A percentile compares a stretch with the other conserved stretches of the same genome.
Conservation (phyloP, 2,888 invertebrate species). For the Sarcophaga rosellei region DNA sequence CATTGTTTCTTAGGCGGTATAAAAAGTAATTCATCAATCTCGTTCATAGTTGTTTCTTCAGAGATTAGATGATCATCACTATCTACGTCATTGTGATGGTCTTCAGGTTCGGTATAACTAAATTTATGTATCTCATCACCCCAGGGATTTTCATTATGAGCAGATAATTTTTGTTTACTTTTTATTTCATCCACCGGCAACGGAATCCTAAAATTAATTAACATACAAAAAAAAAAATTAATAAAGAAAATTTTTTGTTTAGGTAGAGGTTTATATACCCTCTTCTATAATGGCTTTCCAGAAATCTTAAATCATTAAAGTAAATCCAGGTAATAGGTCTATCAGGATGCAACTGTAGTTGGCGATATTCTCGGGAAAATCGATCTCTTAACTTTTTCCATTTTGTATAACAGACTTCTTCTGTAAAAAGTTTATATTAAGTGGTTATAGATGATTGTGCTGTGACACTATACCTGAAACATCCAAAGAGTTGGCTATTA, state of each 20-base stretch:
- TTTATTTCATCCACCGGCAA: slow-evolving; percentile 65
- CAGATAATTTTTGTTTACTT: slow-evolving; percentile 44
- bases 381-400: slow-evolving; percentile 78
- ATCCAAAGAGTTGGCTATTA: slow-evolving; percentile 73
- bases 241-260: not conserved
- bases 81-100: slow-evolving; percentile 45
- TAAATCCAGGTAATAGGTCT: slow-evolving; percentile 75
- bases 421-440: slow-evolving; percentile 60
- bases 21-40: slow-evolving; percentile 63
- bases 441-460: not conserved
- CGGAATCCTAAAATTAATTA: slow-evolving; percentile 60
- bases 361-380: slow-evolving; percentile 76
- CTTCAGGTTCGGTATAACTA: slow-evolving; percentile 66
- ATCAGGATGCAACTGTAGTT: slow-evolving; percentile 72
- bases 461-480: slow-evolving; percentile 72
- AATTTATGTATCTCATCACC: slow-evolving; percentile 73
- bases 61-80: slow-evolving; percentile 71
- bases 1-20: slow-evolving; percentile 56
- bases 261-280: slow-evolving; percentile 64
- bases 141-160: slow-evolving; percentile 73
- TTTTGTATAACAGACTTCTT: slow-evolving; percentile 76
- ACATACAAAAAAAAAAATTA: too few relatives aligned
- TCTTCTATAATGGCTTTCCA: slow-evolving; percentile 75
- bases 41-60: slow-evolving; percentile 62
- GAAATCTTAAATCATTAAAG: slow-evolving; percentile 74